These are phyloP conservation scores for Camponotus floridanus DNA, from an alignment of 1,140 invertebrate species.

Conservation along the genomic window DNA sequence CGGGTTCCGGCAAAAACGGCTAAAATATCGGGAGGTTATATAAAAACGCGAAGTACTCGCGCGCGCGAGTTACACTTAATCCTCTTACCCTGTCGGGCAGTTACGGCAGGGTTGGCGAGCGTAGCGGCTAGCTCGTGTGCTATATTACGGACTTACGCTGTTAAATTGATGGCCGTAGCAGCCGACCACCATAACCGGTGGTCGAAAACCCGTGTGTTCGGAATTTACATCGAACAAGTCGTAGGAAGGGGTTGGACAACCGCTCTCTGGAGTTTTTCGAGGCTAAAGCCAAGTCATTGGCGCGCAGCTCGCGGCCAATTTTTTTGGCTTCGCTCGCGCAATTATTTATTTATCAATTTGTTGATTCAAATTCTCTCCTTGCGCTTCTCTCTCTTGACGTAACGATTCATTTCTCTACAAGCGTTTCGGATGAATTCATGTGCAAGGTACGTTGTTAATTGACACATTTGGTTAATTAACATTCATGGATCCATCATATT, in stretches of 20 bases:
- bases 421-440: constrained; percentile 6
- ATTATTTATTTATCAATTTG: constrained; percentile 65
- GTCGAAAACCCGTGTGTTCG: constrained; percentile 68
- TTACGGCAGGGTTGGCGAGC: constrained; percentile 38
- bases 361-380: constrained; percentile 35
- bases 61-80: constrained; percentile 71
- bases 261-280: constrained; percentile 43
- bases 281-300: constrained; percentile 5
- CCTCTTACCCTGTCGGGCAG: constrained; percentile 72
- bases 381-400: not conserved
- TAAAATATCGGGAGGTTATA: constrained; percentile 72
- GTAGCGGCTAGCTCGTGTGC: constrained; percentile 56
- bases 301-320: constrained; percentile 1
- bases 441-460: not conserved
- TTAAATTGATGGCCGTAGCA: constrained; percentile 74
- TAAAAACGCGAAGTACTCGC: constrained; percentile 68
- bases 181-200: constrained; percentile 59
- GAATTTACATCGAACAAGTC: constrained; percentile 72
- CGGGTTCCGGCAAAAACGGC: constrained; percentile 64
- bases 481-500: constrained; percentile 9
- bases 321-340: constrained; percentile 19
- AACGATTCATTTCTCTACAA: not conserved
- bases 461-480: constrained; percentile 49
- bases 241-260: constrained; percentile 30
- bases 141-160: constrained; percentile 75